These are phyloP conservation scores for Tachycineta bicolor DNA, from an alignment of 2,113 vertebrate genomes.

Conservation along the genomic window DNA sequence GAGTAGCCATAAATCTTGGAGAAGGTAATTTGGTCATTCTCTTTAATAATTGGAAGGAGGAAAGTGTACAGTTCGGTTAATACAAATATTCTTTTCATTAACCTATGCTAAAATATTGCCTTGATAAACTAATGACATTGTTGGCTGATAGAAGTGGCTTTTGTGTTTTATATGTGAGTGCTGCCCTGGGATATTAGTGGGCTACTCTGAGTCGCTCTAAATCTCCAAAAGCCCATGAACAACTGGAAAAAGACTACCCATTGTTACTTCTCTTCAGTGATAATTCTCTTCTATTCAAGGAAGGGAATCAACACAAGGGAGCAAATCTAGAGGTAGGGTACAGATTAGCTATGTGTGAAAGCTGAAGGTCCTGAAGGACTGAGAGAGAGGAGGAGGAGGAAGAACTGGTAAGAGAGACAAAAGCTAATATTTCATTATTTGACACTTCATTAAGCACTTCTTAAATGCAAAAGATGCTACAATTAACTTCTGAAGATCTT, in stretches of 20 bases:
- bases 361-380: neutral
- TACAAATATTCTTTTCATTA: neutral
- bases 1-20: conserved; percentile 12
- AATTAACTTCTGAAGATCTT: neutral
- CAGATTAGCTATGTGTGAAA: neutral
- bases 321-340: neutral
- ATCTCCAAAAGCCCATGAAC: neutral
- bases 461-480: neutral
- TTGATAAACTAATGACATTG: no score
- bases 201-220: neutral
- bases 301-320: neutral
- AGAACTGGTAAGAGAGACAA: neutral
- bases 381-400: neutral
- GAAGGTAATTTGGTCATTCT: neutral
- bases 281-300: neutral
- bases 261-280: neutral
- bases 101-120: neutral
- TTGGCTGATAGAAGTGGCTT: no score
- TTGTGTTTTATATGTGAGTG: neutral
- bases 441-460: neutral
- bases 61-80: neutral
- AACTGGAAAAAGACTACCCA: neutral
- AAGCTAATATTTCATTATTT: neutral
- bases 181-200: neutral
- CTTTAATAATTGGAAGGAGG: neutral